Base-by-base conservation (phyloP, 30 jellyfish, hydroid and myxozoan species). In the Aurelia sp. region DNA sequence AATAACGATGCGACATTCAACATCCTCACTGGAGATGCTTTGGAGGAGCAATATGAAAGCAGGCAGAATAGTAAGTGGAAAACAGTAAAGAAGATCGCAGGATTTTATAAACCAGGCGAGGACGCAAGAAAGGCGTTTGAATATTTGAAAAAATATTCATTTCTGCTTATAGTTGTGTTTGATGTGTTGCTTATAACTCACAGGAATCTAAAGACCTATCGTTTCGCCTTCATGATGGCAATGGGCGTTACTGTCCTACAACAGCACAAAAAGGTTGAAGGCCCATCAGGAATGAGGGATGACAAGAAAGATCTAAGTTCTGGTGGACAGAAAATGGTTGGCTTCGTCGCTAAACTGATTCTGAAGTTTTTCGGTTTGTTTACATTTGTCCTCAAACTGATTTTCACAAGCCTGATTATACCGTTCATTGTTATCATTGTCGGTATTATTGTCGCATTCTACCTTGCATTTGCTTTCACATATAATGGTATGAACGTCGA, bases 151-250 rank as follows among this genome's bases (percentile, higher is more conserved):
- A 44, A 55, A 4, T 65, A 82, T 41, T 67, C 91, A 52, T 50
- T 82, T 44, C 22, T 82, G 8, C 8, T 82, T 13, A 48, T 82
- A 6, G 5, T 82, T 5, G 67, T 82, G 33, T 82, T 82, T 57
- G 91, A 82, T 55, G 71, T 82, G 24, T 40, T 82, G 67, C 72
- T 82, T 53, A 82, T 82, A 12, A 68, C 74, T 18, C 68, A 67
- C 58, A 59, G 91, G 55, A 67, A 33, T 47, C 73, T 82, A 8
- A 82, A 82, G 67, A 82, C 91, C 50, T 82, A 82, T 38, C 81
- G 81, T 9, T 82, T 82, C 57, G 91, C 91, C 5, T 82, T 68
- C 21, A 67, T 82, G 91, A 67, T 82, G 91, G 91, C 91, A 5
- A 69, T 73, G 10, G 91, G 91, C 38, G 70, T 67, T 33, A 76